Base-by-base conservation (phyloP, 1,140 invertebrate genomes). In the Cotesia glomerata region DNA sequence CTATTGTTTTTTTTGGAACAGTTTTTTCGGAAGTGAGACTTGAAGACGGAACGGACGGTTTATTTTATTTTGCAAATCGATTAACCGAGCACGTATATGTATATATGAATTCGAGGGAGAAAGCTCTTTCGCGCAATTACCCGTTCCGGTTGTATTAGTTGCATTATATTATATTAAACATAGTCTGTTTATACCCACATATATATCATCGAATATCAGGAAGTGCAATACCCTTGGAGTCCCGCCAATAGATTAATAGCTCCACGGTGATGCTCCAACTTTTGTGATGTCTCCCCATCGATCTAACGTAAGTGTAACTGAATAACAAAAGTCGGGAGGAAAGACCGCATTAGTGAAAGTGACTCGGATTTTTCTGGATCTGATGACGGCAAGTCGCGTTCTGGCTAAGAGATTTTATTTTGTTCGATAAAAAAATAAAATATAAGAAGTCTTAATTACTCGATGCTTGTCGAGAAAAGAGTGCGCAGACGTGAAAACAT, bases 241-340 rank as follows among this genome's bases (percentile, higher is more conserved):
- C 67, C 72, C 76, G 82, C 84, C 83, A 82, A 85, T 86, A 86
- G 85, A 86, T 86, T 86, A 84, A 86, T 86, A 82, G 85, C 80
- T 78, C 49, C 74, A 76, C 79, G 80, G 80, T 86, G 85, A 86
- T 86, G 80, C 76, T 84, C 80, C 77, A 82, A 85, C 79, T 75
- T 86, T 86, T 84, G 75, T 73, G 76, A 61, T 68, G 58, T 54
- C 45, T 39, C 64, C 52, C 58, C 54, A 49, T 58, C 11, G 39
- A 9, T 45, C 39, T 9, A 9, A 45, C 39, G 11, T 45, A 45
- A 45, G 39, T 45, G 39, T 26, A 26, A 26, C 26, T 26, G 26
- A 26, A 26, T 26, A 58, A 62, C 34, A 72, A 72, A 67, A n/a
- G 59, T n/a, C 8, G 51, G 26, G 36, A 51, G 39, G 18, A 63